A percentile compares a stretch with the other conserved stretches of the same genome.
These are phyloP conservation scores for Neostethus bicornis DNA, from an alignment of 2,797 vertebrate genomes.

Conservation along the genomic window DNA sequence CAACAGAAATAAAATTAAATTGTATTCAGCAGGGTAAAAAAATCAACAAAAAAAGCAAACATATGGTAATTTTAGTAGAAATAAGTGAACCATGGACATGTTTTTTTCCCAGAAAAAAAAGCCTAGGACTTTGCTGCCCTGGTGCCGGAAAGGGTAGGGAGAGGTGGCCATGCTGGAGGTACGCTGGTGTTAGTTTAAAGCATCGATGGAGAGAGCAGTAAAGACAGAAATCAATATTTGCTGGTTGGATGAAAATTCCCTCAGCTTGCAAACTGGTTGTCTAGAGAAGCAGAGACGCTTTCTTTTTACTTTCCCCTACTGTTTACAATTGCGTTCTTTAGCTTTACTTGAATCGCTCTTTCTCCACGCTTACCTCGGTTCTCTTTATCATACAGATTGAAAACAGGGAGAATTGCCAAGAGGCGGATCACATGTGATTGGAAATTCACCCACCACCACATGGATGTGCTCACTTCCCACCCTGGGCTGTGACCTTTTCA, in stretches of 20 bases:
- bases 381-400: slow-evolving; percentile 69
- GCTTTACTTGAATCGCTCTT: slow-evolving; percentile 58
- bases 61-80: slow-evolving; percentile 52
- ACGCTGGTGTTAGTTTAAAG: slow-evolving; percentile 49
- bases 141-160: slow-evolving; percentile 28
- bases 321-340: slow-evolving; percentile 61
- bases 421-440: slow-evolving; percentile 34
- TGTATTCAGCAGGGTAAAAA: too few species aligned
- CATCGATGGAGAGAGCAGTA: slow-evolving; percentile 63
- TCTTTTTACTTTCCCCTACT: slow-evolving; percentile 40
- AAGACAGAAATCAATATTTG: slow-evolving; percentile 77
- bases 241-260: slow-evolving; percentile 67
- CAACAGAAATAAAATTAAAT: too few species aligned
- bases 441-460: slow-evolving; percentile 29
- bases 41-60: slow-evolving; percentile 6
- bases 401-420: slow-evolving; percentile 48
- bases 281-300: slow-evolving; percentile 59
- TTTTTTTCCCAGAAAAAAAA: slow-evolving; percentile 47
- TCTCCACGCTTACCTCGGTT: slow-evolving; percentile 49
- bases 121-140: slow-evolving; percentile 41
- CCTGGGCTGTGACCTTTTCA: slow-evolving; percentile 62
- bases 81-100: slow-evolving; percentile 60
- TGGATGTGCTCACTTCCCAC: slow-evolving; percentile 30
- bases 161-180: slow-evolving; percentile 28
- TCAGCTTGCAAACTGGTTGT: slow-evolving; percentile 54